Conservation (phyloP, 64 coral and sea anemone genomes). For the Actinia equina region DNA sequence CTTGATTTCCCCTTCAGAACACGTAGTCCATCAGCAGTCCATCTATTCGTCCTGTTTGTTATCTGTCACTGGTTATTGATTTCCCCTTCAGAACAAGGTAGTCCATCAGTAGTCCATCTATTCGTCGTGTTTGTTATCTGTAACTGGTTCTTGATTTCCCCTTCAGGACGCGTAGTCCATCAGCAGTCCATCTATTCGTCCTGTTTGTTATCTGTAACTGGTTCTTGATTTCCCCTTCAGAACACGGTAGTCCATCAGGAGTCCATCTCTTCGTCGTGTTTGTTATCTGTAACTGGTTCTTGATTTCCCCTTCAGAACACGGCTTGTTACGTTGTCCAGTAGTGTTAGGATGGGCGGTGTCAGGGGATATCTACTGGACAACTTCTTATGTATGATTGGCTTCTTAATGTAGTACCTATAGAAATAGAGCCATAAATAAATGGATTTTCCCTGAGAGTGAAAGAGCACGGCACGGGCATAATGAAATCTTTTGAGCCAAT, state of each 20-base stretch:
- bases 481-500: neutral
- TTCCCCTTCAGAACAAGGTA: slow-evolving; percentile 35
- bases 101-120: too few species aligned
- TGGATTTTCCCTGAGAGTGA: slow-evolving; percentile 43
- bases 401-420: slow-evolving; percentile 1
- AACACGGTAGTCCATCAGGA: neutral
- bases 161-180: slow-evolving; percentile 50
- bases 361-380: slow-evolving; percentile 48
- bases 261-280: too few species aligned
- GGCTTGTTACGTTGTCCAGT: slow-evolving; percentile 52
- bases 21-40: too few species aligned
- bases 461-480: neutral
- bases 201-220: neutral
- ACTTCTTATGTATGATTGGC: neutral
- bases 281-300: neutral
- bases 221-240: slow-evolving; percentile 14
- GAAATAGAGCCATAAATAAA: neutral
- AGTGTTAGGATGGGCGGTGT: slow-evolving; percentile 58
- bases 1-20: slow-evolving; percentile 37
- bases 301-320: slow-evolving; percentile 36
- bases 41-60: too few species aligned
- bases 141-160: neutral
- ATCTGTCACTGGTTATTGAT: neutral
- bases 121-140: neutral
- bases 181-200: too few species aligned